These are phyloP conservation scores for Malaclemys terrapin DNA, from an alignment of 2,113 vertebrate species.

Conservation along the genomic window DNA sequence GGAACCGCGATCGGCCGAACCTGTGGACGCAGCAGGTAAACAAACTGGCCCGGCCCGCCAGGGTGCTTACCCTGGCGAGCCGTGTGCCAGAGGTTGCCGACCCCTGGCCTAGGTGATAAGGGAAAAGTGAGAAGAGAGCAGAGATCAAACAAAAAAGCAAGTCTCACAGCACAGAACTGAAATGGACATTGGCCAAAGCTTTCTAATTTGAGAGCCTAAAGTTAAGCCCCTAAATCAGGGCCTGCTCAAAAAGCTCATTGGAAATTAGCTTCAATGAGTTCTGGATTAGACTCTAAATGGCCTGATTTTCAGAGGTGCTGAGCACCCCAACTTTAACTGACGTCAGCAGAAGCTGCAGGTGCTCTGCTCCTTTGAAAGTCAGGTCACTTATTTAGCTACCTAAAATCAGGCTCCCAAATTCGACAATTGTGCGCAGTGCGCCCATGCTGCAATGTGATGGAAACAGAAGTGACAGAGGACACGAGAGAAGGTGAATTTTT, in stretches of 20 bases:
- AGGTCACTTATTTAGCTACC: not conserved
- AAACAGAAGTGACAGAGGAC: not conserved
- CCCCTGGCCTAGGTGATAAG: rapidly evolving
- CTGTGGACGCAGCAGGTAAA: too few species aligned
- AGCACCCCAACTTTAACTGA: too few species aligned
- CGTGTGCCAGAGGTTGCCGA: too few species aligned
- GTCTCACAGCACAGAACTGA: not conserved
- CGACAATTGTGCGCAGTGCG: not conserved
- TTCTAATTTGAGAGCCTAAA: not conserved
- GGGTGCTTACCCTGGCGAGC: too few species aligned
- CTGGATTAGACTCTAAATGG: not conserved
- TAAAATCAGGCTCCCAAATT: not conserved
- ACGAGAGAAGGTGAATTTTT: not conserved
- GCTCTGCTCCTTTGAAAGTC: not conserved
- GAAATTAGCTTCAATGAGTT: not conserved
- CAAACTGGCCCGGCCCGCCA: too few species aligned
- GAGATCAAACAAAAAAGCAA: not conserved
- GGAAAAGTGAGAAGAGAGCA: not conserved
- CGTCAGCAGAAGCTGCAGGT: not conserved
- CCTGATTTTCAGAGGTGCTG: not conserved
- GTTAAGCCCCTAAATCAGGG: not conserved
- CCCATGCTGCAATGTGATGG: not conserved
- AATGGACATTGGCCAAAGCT: not conserved
- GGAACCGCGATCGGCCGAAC: too few species aligned
- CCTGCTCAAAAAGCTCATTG: not conserved